Base-by-base conservation (phyloP, 2,113 vertebrate genomes). In the Phrynosoma blainvillii region DNA sequence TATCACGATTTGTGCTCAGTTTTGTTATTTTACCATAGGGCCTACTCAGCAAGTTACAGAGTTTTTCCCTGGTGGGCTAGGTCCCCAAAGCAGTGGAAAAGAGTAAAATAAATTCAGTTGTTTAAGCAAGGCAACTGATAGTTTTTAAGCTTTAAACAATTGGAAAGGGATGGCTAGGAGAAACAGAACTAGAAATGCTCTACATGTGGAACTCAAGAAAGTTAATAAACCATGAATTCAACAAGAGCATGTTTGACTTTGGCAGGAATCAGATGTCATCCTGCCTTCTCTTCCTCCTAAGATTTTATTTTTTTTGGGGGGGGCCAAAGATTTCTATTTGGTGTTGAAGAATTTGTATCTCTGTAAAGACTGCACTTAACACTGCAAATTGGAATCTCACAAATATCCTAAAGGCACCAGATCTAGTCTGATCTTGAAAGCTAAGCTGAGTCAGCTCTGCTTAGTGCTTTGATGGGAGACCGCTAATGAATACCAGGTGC, bases 51-150 rank as follows among this genome's bases (percentile, higher is more conserved):
- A 71, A 54, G 23, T 86, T 68, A 30, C 23, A 40, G 25, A 59
- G 21, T 54, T 94, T 95, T 95, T 90, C 91, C 91, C 91, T 62
- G 91, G 90, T 90, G 92, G 87, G 87, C 62, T 89, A 90, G 77
- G 86, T 85, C 93, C 94, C 91, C 88, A 93, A 92, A 95, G 90
- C 91, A 92, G 91, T 87, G 91, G 91, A 92, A 88, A 94, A 93
- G 91, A 93, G 92, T 93, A 91, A 93, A 93, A 92, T 54, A 32
- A 86, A 36, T 52, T 7, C 20, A 32, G 1, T 42, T 84, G 13
- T 40, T 75, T 76, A 85, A 78, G 30, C 18, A 3, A 87, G 54
- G 52, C 68, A 74, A 74, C 11, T 74, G 16, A 74, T 81, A 81
- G 52, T n/a, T 83, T 83, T 62, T 62, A 62, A 62, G 4, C 13